These are phyloP conservation scores for Aphidoletes aphidimyza DNA, from an alignment of 2,888 invertebrate species.

Conservation along the genomic window DNA sequence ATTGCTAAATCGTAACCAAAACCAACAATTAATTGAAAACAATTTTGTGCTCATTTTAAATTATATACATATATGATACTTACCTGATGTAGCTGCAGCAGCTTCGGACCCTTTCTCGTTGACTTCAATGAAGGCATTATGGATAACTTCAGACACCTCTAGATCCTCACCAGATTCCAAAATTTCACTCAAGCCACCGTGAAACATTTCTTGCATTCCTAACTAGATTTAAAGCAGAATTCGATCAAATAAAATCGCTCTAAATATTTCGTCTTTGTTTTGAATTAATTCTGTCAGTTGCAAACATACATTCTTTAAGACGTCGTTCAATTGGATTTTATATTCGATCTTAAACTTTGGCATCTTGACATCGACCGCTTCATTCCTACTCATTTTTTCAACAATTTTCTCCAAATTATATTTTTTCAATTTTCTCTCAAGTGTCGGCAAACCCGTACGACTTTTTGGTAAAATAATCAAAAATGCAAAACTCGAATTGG, in stretches of 20 bases:
- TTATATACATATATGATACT: too few relatives aligned
- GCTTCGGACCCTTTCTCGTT: conserved; percentile 86
- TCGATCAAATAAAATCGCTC: conserved; percentile 57
- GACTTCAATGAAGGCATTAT: conserved; percentile 83
- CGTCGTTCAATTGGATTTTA: conserved; percentile 68
- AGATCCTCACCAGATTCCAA: conserved; percentile 68
- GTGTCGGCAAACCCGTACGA: conserved; percentile 70
- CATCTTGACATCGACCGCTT: conserved; percentile 70
- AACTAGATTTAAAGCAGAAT: conserved; percentile 64
- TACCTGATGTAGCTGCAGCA: conserved; percentile 81
- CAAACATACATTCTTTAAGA: conserved; percentile 70
- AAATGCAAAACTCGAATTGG: conserved; percentile 74
- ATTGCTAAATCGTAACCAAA: too few relatives aligned
- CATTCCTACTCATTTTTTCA: conserved; percentile 62
- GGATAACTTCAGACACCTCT: conserved; percentile 74
- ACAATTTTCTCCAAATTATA: conserved; percentile 66
- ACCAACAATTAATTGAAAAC: too few relatives aligned
- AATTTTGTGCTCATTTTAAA: too few relatives aligned
- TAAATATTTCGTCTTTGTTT: too few relatives aligned
- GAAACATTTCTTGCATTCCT: conserved; percentile 74
- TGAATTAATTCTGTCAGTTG: neutral
- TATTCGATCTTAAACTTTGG: conserved; percentile 83
- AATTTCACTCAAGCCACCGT: conserved; percentile 71
- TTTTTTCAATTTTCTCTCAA: conserved; percentile 71
- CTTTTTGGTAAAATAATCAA: conserved; percentile 76